Evolutionary conservation across 1,140 invertebrate species (phyloP).

Genomic region (Dinoponera quadriceps): DNA sequence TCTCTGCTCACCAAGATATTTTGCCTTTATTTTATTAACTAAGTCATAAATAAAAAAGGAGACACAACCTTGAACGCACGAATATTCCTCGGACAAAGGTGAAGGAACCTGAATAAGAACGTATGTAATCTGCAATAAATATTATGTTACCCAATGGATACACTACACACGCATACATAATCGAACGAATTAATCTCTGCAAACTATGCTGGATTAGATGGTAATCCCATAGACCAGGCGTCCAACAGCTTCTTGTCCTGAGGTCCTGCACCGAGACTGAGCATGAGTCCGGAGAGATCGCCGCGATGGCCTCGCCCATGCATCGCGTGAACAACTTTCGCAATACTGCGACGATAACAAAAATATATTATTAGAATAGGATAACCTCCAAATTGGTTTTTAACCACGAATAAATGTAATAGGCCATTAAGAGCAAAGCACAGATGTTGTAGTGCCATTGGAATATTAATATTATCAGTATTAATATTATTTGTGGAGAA

Average conservation of each 20-base stretch:
- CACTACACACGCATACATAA: constrained; percentile 50
- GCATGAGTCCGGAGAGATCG: constrained; percentile 81
- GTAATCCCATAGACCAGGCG: constrained; percentile 83
- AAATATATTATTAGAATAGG: constrained; percentile 27
- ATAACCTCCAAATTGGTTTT: too few species aligned
- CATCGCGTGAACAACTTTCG: constrained; percentile 83
- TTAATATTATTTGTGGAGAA: too few species aligned
- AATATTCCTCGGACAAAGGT: constrained; percentile 33
- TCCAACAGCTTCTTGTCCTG: constrained; percentile 83
- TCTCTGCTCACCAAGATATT: background rate
- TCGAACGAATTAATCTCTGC: constrained; percentile 41
- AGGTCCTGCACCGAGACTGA: constrained; percentile 83
- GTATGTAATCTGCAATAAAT: constrained; percentile 60
- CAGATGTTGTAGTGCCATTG: too few species aligned
- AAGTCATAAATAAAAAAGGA: constrained; percentile 69
- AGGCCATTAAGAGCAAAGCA: too few species aligned
- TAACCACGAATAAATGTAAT: too few species aligned
- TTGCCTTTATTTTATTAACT: constrained; percentile 39
- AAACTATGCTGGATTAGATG: constrained; percentile 80
- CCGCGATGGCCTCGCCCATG: constrained; percentile 78
- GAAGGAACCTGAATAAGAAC: constrained; percentile 35
- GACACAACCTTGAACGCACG: constrained; percentile 70
- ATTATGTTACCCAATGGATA: constrained; percentile 53
- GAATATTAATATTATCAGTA: too few species aligned
- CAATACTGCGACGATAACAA: constrained; percentile 78